Percentiles rank a stretch among this genome's conserved stretches.
Conservation (phyloP, 2,113 vertebrate genomes). For the Prunella himalayana region DNA sequence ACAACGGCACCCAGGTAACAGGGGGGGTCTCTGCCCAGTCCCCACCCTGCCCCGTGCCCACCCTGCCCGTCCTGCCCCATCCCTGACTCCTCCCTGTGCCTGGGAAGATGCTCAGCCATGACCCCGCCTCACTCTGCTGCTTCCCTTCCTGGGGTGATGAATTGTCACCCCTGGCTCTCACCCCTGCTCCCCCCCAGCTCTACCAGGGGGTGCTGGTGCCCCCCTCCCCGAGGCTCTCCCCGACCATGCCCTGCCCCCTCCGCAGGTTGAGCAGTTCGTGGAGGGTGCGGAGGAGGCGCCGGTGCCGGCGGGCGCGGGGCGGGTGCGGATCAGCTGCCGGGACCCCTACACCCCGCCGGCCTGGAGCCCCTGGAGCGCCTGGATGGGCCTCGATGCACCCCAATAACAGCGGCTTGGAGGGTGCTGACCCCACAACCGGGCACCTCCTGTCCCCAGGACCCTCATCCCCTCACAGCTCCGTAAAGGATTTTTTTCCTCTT, state of each 20-base stretch:
- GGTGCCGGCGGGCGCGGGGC: rapidly evolving
- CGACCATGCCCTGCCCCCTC: too few relatives aligned
- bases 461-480: not conserved
- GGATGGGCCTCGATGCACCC: not conserved
- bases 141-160: not conserved
- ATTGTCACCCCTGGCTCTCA: not conserved
- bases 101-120: too few relatives aligned
- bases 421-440: rapidly evolving
- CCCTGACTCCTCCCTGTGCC: not conserved
- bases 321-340: constrained; percentile 43
- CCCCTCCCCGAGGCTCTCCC: not conserved
- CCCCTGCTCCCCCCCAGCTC: not conserved
- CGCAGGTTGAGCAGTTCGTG: not conserved
- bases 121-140: rapidly evolving
- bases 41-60: not conserved
- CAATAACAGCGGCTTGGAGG: rapidly evolving
- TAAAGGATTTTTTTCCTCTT: not conserved
- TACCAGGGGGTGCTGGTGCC: rapidly evolving
- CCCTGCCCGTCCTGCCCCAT: not conserved
- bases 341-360: not conserved
- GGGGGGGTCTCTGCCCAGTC: rapidly evolving
- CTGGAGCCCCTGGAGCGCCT: constrained; percentile 49
- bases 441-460: too few relatives aligned
- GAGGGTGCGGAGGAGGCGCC: not conserved
- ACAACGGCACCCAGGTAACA: constrained; percentile 6